These are phyloP conservation scores for Chrosomus eos DNA, from an alignment of 2,797 vertebrate species.

Conservation along the genomic window DNA sequence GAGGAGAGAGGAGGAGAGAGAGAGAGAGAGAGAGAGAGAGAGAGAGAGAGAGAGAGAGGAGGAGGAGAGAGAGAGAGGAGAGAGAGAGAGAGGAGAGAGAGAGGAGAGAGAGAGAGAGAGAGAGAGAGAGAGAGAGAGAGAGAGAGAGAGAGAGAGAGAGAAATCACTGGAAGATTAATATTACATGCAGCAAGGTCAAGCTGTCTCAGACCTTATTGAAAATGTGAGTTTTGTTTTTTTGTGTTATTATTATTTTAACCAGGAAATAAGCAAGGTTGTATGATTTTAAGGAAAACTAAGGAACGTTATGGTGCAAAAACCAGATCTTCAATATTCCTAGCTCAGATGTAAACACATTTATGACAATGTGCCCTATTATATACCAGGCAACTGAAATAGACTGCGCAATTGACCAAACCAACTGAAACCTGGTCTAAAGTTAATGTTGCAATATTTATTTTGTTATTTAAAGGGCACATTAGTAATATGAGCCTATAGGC, in stretches of 20 bases:
- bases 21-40: background rate
- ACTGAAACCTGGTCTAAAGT: too few species aligned
- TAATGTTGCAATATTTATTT: too few species aligned
- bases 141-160: background rate
- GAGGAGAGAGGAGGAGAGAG: too few species aligned
- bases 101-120: background rate
- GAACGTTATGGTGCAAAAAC: background rate
- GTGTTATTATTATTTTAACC: background rate
- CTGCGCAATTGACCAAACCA: too few species aligned
- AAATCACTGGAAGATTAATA: slow-evolving; percentile 10
- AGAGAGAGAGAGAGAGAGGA: background rate
- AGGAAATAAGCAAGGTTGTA: too few species aligned
- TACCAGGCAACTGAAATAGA: too few species aligned
- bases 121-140: background rate
- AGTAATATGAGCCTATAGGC: too few species aligned
- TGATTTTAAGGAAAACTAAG: background rate
- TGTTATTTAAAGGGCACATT: too few species aligned
- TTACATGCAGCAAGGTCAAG: background rate
- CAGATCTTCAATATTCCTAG: background rate
- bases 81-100: background rate
- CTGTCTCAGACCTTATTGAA: background rate
- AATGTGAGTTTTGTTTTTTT: background rate
- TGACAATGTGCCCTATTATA: background rate
- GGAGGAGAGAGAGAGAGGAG: background rate
- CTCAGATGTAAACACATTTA: background rate